Percentiles rank a stretch among this genome's conserved stretches.
These are phyloP conservation scores for Pleuronectes platessa DNA, from an alignment of 2,113 vertebrate genomes.

Conservation along the genomic window DNA sequence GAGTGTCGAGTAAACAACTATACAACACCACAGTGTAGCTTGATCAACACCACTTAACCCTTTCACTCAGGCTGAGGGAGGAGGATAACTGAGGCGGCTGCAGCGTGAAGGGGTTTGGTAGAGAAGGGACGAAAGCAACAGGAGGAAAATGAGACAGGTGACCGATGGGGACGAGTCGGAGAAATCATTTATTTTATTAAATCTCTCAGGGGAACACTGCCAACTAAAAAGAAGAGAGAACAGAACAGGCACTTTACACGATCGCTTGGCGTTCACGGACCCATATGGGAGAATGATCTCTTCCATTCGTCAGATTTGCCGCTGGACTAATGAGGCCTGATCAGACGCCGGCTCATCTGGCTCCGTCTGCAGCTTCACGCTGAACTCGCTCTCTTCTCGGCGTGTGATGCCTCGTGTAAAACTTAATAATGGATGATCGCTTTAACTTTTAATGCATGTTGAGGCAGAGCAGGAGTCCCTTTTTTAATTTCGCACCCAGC, in stretches of 20 bases:
- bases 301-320: constrained; percentile 54
- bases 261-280: constrained; percentile 33
- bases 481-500: constrained; percentile 73
- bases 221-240: constrained; percentile 24
- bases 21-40: background rate
- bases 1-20: constrained; percentile 38
- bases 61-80: constrained; percentile 10
- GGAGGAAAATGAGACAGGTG: constrained; percentile 68
- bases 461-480: constrained; percentile 62
- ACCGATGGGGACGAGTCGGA: constrained; percentile 51
- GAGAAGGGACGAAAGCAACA: constrained; percentile 21
- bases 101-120: constrained; percentile 7
- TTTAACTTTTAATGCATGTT: constrained; percentile 77
- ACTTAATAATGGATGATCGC: constrained; percentile 74
- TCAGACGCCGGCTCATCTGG: constrained; percentile 50
- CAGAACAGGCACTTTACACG: constrained; percentile 64
- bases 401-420: constrained; percentile 66
- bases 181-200: constrained; percentile 68
- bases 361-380: constrained; percentile 46
- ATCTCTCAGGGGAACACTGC: constrained; percentile 26
- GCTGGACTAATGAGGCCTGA: constrained; percentile 54
- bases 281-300: constrained; percentile 40
- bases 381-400: constrained; percentile 45
- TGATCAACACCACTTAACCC: constrained; percentile 52
- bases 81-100: constrained; percentile 21